Conservation (phyloP, 1,140 invertebrate genomes). For the Orius insidiosus region DNA sequence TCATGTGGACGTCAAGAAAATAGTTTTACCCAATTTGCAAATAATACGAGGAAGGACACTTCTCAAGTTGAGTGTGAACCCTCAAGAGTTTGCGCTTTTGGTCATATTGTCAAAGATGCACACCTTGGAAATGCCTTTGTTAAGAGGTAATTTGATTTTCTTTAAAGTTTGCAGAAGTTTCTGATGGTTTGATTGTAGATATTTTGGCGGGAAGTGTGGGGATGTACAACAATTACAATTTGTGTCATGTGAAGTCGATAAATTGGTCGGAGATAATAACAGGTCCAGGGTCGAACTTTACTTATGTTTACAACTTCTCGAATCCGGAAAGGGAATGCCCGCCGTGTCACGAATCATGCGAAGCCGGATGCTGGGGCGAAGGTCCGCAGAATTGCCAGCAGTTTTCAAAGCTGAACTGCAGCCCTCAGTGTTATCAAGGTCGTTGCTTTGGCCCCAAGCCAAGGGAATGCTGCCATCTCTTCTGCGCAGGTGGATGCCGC, state of each 20-base stretch:
- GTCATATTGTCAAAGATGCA: constrained; percentile 76
- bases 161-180: no score
- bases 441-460: constrained; percentile 82
- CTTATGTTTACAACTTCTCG: constrained; percentile 70
- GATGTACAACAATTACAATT: constrained; percentile 85
- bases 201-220: constrained; percentile 79
- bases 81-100: constrained; percentile 69
- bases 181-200: constrained; percentile 37
- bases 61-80: constrained; percentile 62
- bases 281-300: constrained; percentile 44
- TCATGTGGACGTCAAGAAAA: constrained; percentile 68
- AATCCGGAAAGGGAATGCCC: constrained; percentile 60
- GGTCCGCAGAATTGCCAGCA: constrained; percentile 85
- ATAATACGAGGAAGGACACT: constrained; percentile 86
- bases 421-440: constrained; percentile 81
- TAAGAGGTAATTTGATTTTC: constrained; percentile 39
- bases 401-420: constrained; percentile 86
- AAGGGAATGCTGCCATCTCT: constrained; percentile 86
- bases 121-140: constrained; percentile 72
- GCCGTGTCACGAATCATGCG: constrained; percentile 59
- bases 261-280: constrained; percentile 91
- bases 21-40: constrained; percentile 75
- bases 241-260: constrained; percentile 89
- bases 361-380: constrained; percentile 81
- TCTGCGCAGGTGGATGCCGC: constrained; percentile 88